These are phyloP conservation scores for Ectobius pallidus DNA, from an alignment of 2,888 invertebrate species.

Conservation along the genomic window DNA sequence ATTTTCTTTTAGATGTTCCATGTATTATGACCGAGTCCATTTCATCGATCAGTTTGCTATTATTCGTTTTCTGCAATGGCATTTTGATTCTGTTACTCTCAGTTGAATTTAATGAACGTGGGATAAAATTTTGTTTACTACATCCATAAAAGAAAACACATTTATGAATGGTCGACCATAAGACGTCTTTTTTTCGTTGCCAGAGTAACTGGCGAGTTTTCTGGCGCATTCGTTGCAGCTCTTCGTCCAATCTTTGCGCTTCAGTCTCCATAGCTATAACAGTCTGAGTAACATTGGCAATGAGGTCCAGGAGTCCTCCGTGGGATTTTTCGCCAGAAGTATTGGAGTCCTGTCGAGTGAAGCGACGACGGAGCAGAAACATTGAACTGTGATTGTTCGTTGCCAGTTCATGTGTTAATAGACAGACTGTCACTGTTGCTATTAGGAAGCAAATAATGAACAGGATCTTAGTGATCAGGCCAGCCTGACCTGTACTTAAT, in stretches of 20 bases:
- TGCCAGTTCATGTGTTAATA: slow-evolving; percentile 11
- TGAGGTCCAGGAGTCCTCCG: slow-evolving; percentile 15
- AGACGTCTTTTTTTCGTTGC: neutral
- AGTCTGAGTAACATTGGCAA: slow-evolving; percentile 18
- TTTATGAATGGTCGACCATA: slow-evolving; percentile 19
- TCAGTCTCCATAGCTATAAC: slow-evolving; percentile 26
- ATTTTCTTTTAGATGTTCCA: no score
- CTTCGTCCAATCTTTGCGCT: slow-evolving; percentile 8
- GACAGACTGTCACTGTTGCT: neutral
- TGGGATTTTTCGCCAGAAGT: neutral
- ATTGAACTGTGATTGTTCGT: neutral
- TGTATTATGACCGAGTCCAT: no score
- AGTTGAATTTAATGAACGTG: no score
- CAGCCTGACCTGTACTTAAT: neutral
- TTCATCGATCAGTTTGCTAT: no score
- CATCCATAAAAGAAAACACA: slow-evolving; percentile 25
- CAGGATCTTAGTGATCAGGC: neutral
- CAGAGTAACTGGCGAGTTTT: slow-evolving; percentile 15
- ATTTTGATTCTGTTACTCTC: no score
- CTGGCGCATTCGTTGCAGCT: slow-evolving; percentile 16
- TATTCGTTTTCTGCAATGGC: no score
- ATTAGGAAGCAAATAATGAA: neutral
- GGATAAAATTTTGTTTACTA: neutral
- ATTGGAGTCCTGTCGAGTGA: neutral
- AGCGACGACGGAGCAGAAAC: neutral